Evolutionary conservation across 1,140 invertebrate species (phyloP), one percentile per base, ranked within the genome.

Genomic region (Drosophila trapezifrons): DNA sequence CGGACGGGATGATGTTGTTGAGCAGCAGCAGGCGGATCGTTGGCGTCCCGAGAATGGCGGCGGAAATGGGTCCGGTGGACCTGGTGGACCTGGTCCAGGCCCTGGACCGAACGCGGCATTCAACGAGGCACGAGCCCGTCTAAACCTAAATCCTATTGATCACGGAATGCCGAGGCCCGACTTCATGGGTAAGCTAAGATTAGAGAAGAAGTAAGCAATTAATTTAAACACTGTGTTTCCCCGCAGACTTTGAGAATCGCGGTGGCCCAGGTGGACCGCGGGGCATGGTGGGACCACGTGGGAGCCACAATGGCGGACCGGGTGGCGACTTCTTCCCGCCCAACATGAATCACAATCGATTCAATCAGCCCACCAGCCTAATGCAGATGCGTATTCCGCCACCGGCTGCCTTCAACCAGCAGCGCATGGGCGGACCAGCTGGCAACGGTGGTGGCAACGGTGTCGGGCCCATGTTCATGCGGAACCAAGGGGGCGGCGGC

Each of bases 341-440:
- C 18, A 91, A 91, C 25, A 90, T 91, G 87, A 89, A 84, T 29
- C 87, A 86, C 49, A 91, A 84, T 66, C 84, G 90, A 9, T 91
- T 91, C 25, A 91, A 90, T 69, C 90, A 91, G 52, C 90, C 90
- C 20, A 91, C 84, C 18, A 91, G 90, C 57, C 49, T 91, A 38
- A 90, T 91, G 90, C 90, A 91, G 47, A 91, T 91, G 90, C 90
- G 87, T 22, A 91, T 91, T 55, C 90, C 84, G 5, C 90, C 90
- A n/a, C 90, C 90, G 22, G 81, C 71, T 17, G 46, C 83, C 10
- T 91, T 91, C 29, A 91, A 91, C 73, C 87, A 89, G 46, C 87
- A 89, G 46, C 83, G 83, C 1, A 80, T 87, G 76, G 83, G 91
- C 15, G 86, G 90, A 3, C 90, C 89, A 12, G 47, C 58, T 22